phyloP scores from a whole-genome alignment of 2,113 vertebrate genomes.

The Neoarius graeffei region DNA sequence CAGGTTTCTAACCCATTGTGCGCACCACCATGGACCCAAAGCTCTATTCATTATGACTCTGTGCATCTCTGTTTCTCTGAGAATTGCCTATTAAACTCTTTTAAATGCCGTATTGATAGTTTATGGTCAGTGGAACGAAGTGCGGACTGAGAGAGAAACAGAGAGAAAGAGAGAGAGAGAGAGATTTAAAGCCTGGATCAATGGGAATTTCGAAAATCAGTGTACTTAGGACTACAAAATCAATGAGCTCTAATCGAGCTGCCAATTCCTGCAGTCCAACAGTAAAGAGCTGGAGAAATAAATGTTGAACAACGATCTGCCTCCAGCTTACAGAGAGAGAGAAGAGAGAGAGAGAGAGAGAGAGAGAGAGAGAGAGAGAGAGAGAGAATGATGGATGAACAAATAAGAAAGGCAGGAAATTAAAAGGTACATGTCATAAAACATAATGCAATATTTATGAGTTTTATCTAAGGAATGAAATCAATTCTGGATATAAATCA shows the following conservation, averaged over 20 bases:
- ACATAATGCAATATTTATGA: not conserved
- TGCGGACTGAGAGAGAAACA: not conserved
- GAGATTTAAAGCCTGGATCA: conserved; percentile 86
- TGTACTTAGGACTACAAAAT: conserved; percentile 94
- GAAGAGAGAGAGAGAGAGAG: conserved; percentile 52
- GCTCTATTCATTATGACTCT: conserved; percentile 8
- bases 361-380: conserved; percentile 42
- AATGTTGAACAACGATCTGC: conserved; percentile 83
- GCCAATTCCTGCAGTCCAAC: conserved; percentile 95
- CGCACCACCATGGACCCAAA: not conserved
- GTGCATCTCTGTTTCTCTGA: conserved; percentile 6
- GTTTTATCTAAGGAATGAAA: not conserved
- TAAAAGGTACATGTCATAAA: conserved; percentile 42
- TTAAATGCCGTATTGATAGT: conserved; percentile 10
- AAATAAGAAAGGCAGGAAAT: conserved; percentile 50
- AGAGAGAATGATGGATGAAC: conserved; percentile 41
- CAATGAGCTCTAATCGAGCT: conserved; percentile 94
- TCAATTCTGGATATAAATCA: not conserved
- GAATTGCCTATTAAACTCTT: conserved; percentile 21
- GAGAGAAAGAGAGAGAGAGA: not conserved
- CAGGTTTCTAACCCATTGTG: not conserved
- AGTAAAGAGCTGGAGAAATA: conserved; percentile 94
- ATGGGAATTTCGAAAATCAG: conserved; percentile 98
- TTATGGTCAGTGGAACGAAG: conserved; percentile 7
- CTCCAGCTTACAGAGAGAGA: conserved; percentile 67